phyloP scores from a whole-genome alignment of 2,888 invertebrate genomes.

The Orchesellides sinensis region DNA sequence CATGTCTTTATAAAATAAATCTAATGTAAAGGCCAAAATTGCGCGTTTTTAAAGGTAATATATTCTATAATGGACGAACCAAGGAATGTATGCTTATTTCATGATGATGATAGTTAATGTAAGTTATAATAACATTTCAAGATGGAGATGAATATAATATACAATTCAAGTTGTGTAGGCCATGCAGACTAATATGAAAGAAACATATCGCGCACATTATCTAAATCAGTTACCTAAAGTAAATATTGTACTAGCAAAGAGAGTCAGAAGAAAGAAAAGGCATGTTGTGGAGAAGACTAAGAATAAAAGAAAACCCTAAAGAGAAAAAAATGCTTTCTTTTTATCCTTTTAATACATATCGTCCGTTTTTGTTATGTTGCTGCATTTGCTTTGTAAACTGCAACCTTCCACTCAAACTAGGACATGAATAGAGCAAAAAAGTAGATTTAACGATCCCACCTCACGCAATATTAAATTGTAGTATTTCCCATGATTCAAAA shows the following conservation, averaged over 20 bases:
- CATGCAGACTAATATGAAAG: not conserved
- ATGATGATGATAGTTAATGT: not conserved
- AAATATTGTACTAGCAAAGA: constrained; percentile 24
- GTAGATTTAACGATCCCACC: constrained; percentile 73
- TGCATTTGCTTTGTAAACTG: constrained; percentile 9
- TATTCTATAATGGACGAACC: not conserved
- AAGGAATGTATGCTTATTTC: not conserved
- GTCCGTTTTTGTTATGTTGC: constrained; percentile 14
- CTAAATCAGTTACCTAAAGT: constrained; percentile 41
- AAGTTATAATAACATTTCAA: constrained; percentile 4
- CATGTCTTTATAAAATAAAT: constrained; percentile 26
- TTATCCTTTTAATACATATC: constrained; percentile 24
- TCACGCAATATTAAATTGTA: constrained; percentile 74
- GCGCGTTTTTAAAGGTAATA: constrained; percentile 11
- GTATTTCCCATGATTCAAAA: constrained; percentile 67
- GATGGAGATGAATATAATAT: not conserved
- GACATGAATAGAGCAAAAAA: constrained; percentile 66
- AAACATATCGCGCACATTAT: constrained; percentile 12
- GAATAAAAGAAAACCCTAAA: not conserved
- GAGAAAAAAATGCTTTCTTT: not conserved
- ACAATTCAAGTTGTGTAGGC: too few species aligned
- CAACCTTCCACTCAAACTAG: constrained; percentile 28
- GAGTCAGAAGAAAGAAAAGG: not conserved
- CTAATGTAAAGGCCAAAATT: not conserved
- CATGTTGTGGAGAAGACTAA: not conserved